These are phyloP conservation scores for Colinus virginianus DNA, from an alignment of 2,113 vertebrate species.

Conservation along the genomic window DNA sequence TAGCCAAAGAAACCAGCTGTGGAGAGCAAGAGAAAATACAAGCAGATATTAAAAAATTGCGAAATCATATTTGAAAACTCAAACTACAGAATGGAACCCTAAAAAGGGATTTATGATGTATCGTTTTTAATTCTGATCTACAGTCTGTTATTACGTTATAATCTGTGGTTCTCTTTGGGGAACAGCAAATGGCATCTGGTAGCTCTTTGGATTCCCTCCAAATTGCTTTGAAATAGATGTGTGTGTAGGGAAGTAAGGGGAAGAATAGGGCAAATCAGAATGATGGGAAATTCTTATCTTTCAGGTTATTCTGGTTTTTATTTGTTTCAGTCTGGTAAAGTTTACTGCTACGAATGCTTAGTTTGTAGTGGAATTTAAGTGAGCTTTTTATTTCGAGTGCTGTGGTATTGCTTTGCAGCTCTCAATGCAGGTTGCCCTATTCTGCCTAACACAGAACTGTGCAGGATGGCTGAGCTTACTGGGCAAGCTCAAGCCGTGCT, in stretches of 20 bases:
- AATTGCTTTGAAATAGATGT: constrained; percentile 38
- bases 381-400: constrained; percentile 6
- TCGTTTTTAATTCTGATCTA: constrained; percentile 31
- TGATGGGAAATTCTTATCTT: background rate
- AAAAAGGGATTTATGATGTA: constrained; percentile 4
- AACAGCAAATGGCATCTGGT: constrained; percentile 58
- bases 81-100: background rate
- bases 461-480: background rate
- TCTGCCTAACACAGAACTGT: rapidly evolving
- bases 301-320: background rate
- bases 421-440: background rate
- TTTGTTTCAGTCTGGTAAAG: background rate
- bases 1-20: constrained; percentile 12
- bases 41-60: background rate
- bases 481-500: background rate
- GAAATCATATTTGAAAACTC: background rate
- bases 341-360: background rate
- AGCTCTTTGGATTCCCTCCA: constrained; percentile 58
- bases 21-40: constrained; percentile 1
- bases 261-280: background rate
- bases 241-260: background rate
- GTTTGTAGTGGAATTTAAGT: background rate
- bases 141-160: constrained; percentile 50
- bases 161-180: constrained; percentile 39
- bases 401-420: background rate